Conservation (phyloP, 2,888 invertebrate species). For the Linyphia triangularis region DNA sequence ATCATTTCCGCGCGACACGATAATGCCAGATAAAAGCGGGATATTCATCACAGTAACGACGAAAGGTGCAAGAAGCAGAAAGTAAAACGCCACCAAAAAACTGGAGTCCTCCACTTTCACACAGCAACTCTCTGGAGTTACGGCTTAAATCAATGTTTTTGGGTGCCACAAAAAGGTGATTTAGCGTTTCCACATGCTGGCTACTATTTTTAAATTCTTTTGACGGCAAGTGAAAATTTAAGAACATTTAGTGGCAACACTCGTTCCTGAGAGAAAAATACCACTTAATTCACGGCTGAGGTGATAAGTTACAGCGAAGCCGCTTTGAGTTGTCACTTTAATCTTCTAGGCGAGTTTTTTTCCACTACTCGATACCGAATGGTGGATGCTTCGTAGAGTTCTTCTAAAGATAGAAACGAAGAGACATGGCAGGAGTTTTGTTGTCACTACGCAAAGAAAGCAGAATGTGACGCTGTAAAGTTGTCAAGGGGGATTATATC, state of each 20-base stretch:
- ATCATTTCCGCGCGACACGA: conserved; percentile 25
- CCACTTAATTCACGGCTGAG: conserved; percentile 55
- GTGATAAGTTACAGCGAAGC: conserved; percentile 55
- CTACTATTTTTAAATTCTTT: conserved; percentile 49
- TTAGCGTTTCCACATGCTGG: conserved; percentile 46
- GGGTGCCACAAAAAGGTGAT: conserved; percentile 31
- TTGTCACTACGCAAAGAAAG: conserved; percentile 21
- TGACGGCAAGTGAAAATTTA: conserved; percentile 35
- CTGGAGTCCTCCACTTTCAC: background rate
- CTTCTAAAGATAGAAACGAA: conserved; percentile 42
- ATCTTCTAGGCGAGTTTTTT: conserved; percentile 51
- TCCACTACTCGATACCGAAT: conserved; percentile 6
- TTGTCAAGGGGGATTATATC: conserved; percentile 23
- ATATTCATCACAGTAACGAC: conserved; percentile 25
- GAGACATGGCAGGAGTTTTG: conserved; percentile 47
- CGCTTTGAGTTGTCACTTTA: conserved; percentile 62
- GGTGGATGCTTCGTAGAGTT: too few relatives aligned
- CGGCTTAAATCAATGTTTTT: conserved; percentile 45
- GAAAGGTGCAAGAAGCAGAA: conserved; percentile 14
- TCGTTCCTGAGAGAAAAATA: conserved; percentile 8
- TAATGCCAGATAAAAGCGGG: conserved; percentile 16
- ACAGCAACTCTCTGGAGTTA: conserved; percentile 37
- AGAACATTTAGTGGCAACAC: conserved; percentile 36
- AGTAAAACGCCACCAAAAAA: too few relatives aligned
- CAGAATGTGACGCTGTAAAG: conserved; percentile 6